Evolutionary conservation across 2,888 invertebrate species (phyloP).

Genomic region (Allolobophora icterica): DNA sequence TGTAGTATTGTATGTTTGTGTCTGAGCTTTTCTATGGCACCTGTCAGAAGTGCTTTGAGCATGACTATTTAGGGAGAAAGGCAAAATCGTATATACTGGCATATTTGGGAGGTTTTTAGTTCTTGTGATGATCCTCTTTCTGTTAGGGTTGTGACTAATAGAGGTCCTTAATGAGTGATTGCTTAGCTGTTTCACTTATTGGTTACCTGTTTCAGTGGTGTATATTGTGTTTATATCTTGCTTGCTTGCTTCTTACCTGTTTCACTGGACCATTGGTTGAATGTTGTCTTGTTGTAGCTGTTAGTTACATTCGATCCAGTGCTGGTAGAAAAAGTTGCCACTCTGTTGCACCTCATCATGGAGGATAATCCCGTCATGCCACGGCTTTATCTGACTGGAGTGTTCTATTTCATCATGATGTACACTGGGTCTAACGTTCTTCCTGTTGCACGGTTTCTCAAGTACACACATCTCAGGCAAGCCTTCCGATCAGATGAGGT

Average conservation of each 20-base stretch:
- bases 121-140: not conserved
- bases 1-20: no score
- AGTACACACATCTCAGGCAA: conserved; percentile 93
- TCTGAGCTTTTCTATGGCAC: not conserved
- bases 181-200: no score
- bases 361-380: conserved; percentile 94
- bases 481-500: conserved; percentile 91
- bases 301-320: conserved; percentile 96
- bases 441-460: conserved; percentile 90
- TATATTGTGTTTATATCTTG: not conserved
- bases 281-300: conserved; percentile 66
- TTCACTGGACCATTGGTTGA: not conserved
- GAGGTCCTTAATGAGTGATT: not conserved
- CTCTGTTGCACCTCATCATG: conserved; percentile 77
- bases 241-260: not conserved
- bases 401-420: conserved; percentile 97
- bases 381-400: conserved; percentile 90
- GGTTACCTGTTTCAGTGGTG: no score
- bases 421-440: conserved; percentile 97
- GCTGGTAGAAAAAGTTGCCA: conserved; percentile 93
- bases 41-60: not conserved
- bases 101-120: not conserved
- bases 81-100: not conserved
- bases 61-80: not conserved
- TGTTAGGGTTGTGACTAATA: not conserved